Evolutionary conservation across 2,888 invertebrate genomes (phyloP).

Genomic region (Sesamia inferens): DNA sequence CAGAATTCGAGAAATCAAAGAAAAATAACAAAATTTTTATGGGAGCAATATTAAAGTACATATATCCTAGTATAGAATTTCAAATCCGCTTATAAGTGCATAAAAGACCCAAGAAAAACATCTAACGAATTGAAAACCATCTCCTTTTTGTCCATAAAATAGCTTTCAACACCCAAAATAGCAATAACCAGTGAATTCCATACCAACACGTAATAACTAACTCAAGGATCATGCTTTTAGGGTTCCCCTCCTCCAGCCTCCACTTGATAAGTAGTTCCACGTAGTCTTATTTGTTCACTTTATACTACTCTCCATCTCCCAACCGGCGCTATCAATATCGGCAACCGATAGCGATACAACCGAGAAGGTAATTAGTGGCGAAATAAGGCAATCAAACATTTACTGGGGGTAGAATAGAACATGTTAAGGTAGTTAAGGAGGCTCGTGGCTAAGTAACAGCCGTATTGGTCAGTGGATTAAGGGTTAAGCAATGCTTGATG

Average conservation of each 20-base stretch:
- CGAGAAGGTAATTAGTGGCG: constrained; percentile 55
- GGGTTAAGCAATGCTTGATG: not conserved
- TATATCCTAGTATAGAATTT: no score
- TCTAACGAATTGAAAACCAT: no score
- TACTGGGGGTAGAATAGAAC: constrained; percentile 18
- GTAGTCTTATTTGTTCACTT: constrained; percentile 83
- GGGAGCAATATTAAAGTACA: no score
- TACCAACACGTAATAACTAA: constrained; percentile 68
- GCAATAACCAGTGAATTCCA: constrained; percentile 40
- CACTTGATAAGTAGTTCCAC: constrained; percentile 81
- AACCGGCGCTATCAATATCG: constrained; percentile 79
- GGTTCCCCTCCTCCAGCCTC: constrained; percentile 48
- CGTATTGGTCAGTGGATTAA: not conserved
- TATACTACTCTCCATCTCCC: constrained; percentile 79
- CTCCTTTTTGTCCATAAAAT: no score
- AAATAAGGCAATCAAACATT: constrained; percentile 66
- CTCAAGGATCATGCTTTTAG: constrained; percentile 62
- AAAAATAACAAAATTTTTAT: not conserved
- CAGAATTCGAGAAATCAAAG: not conserved
- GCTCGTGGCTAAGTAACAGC: not conserved
- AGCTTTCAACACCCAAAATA: not conserved
- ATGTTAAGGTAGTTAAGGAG: not conserved
- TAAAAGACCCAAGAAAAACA: no score
- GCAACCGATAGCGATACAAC: constrained; percentile 74
- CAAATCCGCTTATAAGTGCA: no score